Evolutionary conservation across 2,113 vertebrate genomes (phyloP), one percentile per base, ranked within the genome.

Genomic region (Carollia perspicillata): DNA sequence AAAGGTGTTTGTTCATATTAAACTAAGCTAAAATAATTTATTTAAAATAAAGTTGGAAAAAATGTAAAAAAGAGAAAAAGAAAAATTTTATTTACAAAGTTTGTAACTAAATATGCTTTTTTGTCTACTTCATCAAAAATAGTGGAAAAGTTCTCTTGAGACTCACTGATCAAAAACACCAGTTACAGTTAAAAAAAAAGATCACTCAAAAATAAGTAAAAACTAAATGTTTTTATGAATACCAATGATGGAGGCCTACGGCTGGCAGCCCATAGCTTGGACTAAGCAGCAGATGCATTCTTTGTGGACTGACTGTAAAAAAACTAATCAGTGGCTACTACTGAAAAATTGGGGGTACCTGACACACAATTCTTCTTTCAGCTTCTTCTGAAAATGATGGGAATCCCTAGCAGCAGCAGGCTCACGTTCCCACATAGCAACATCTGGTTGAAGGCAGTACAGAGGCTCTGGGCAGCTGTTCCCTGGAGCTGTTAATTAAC

Each of bases 11-110:
- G 37, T 81, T 74, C 37, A 55, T 26, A 92, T 47, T 40, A 69
- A 78, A 60, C 16, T 92, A 65, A 92, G 79, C 18, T 79, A 84
- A 63, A 91, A 40, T 66, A 68, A 72, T 79, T 94, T 94, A n/a
- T 84, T 88, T 84, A 60, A 65, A 91, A 78, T 10, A 72, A 88
- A 60, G 18, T 69, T 68, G 35, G 49, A 68, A 44, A 60, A 89
- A 60, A 42, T 58, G 13, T 49, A 90, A 71, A 81, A 60, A 28
- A 60, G 9, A 12, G 12, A 63, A 28, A 60, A 60, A 60, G 22
- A 60, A 28, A 28, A 60, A 28, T 35, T 44, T 89, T 26, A 84
- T 66, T 88, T 71, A 80, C 13, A 42, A 9, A 49, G 17, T 10
- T 80, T 40, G 16, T 85, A 95, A 81, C 74, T 79, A 84, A 92